Conservation (phyloP, 2,797 vertebrate species). For the Crax fasciolata region DNA sequence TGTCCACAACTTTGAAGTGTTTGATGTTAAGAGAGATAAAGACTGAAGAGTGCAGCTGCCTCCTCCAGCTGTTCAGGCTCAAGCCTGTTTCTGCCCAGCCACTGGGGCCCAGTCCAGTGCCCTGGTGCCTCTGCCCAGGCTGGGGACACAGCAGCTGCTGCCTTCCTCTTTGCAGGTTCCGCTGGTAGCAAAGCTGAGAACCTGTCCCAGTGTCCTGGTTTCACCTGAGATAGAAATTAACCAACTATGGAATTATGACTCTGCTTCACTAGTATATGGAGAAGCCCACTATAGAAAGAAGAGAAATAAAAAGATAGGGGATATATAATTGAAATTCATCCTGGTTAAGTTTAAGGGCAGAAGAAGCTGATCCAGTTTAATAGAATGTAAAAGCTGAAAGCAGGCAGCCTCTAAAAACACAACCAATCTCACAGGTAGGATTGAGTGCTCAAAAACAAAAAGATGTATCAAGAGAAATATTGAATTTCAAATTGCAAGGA, state of each 20-base stretch:
- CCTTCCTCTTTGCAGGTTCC: neutral
- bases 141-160: neutral
- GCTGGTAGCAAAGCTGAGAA: neutral
- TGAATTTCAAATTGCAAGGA: constrained; percentile 32
- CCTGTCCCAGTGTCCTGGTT: neutral
- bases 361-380: neutral
- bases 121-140: neutral
- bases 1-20: neutral
- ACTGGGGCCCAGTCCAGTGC: neutral
- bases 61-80: neutral
- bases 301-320: neutral
- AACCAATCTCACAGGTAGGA: neutral
- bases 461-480: constrained; percentile 1
- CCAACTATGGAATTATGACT: constrained; percentile 20
- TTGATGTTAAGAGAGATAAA: neutral
- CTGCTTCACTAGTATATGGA: neutral
- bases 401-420: constrained; percentile 33
- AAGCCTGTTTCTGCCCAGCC: neutral
- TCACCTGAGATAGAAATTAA: neutral
- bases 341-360: constrained; percentile 29
- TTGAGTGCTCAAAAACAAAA: neutral
- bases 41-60: neutral
- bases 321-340: constrained; percentile 28
- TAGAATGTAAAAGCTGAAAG: neutral
- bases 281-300: neutral